Conservation (phyloP, 2,888 invertebrate genomes). For the Tipula helvola region DNA sequence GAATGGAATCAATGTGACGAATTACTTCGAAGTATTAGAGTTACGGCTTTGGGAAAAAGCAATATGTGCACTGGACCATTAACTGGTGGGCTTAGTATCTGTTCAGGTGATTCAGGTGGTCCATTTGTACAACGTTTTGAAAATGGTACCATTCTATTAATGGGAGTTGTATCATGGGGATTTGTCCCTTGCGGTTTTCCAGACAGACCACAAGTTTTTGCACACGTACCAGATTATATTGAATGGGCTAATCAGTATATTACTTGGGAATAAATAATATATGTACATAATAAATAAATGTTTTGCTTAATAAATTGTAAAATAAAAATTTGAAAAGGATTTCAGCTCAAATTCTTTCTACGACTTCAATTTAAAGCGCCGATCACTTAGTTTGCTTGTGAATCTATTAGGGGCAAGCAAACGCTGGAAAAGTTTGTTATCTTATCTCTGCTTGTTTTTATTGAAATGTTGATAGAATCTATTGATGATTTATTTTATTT, state of each 20-base stretch:
- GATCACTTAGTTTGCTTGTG: no score
- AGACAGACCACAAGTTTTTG: conserved; percentile 35
- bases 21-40: background rate
- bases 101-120: conserved; percentile 19
- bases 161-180: conserved; percentile 41
- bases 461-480: no score
- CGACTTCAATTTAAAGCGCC: no score
- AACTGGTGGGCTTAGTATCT: conserved; percentile 13
- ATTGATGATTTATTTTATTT: no score
- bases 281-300: background rate
- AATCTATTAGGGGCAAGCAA: no score
- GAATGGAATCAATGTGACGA: background rate
- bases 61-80: conserved; percentile 13
- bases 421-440: no score
- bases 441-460: no score
- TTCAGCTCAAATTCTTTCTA: no score
- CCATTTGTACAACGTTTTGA: conserved; percentile 12
- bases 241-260: conserved; percentile 24
- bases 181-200: conserved; percentile 31
- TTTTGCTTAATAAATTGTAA: background rate
- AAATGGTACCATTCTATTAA: conserved; percentile 15
- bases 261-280: background rate
- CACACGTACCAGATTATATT: conserved; percentile 24
- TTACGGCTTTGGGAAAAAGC: background rate
- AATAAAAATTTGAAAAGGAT: background rate